Conservation (phyloP, 2,888 invertebrate genomes). For the Eupeodes luniger region DNA sequence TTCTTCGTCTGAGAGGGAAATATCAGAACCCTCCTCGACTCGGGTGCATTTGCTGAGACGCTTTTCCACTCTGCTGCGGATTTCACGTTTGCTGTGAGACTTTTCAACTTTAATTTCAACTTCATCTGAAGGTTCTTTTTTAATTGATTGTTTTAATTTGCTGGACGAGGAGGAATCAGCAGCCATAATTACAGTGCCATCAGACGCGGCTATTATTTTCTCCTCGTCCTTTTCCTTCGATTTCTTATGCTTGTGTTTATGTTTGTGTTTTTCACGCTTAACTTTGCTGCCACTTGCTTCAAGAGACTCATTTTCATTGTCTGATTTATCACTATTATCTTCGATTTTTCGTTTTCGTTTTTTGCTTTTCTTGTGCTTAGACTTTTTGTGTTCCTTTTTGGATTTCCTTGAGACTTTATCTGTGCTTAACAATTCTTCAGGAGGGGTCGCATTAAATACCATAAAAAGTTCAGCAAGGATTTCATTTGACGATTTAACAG, state of each 20-base stretch:
- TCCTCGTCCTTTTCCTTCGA: slow-evolving; percentile 41
- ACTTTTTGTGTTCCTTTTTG: slow-evolving; percentile 82
- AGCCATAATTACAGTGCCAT: slow-evolving; percentile 63
- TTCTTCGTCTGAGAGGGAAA: slow-evolving; percentile 83
- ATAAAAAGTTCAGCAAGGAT: slow-evolving; percentile 93
- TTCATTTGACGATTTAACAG: slow-evolving; percentile 85
- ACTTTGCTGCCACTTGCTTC: slow-evolving; percentile 77
- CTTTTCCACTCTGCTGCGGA: slow-evolving; percentile 43
- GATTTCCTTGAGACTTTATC: slow-evolving; percentile 81
- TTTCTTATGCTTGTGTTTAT: slow-evolving; percentile 82
- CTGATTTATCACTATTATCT: slow-evolving; percentile 41
- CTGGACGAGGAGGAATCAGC: slow-evolving; percentile 58
- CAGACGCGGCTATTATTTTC: neutral
- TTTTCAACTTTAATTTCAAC: slow-evolving; percentile 45
- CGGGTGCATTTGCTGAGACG: slow-evolving; percentile 46
- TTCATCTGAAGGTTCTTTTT: slow-evolving; percentile 42
- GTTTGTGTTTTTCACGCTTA: slow-evolving; percentile 80
- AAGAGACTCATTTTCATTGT: slow-evolving; percentile 49
- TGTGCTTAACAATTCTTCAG: slow-evolving; percentile 85
- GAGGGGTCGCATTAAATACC: slow-evolving; percentile 88
- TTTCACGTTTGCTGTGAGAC: slow-evolving; percentile 32
- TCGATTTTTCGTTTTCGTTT: slow-evolving; percentile 74
- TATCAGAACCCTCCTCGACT: slow-evolving; percentile 79
- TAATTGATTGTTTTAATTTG: slow-evolving; percentile 34
- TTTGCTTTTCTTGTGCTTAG: slow-evolving; percentile 83